Evolutionary conservation across 2,797 vertebrate genomes (phyloP).

Genomic region (Myiotriccus ornatus): DNA sequence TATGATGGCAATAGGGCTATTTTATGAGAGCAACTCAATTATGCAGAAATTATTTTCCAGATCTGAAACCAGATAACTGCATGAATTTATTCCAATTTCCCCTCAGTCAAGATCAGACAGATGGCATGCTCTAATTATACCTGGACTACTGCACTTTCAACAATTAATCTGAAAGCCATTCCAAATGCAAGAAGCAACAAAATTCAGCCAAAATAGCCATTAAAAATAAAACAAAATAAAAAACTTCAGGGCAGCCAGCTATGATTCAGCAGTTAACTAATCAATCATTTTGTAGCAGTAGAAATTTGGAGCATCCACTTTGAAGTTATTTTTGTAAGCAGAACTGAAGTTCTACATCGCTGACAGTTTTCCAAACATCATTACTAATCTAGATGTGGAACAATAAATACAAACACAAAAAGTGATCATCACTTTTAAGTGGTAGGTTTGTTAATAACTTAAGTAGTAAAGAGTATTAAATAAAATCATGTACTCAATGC

Average conservation of each 20-base stretch:
- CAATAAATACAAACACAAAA: neutral
- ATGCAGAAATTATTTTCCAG: conserved; percentile 40
- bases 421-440: neutral
- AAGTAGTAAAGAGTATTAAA: neutral
- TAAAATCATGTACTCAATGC: neutral
- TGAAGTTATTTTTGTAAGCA: neutral
- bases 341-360: neutral
- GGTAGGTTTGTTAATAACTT: neutral
- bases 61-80: conserved; percentile 27
- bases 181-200: neutral
- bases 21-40: conserved; percentile 36
- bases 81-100: conserved; percentile 34
- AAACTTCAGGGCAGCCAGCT: neutral
- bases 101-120: conserved; percentile 30
- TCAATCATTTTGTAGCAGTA: neutral
- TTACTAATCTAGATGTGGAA: neutral
- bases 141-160: conserved; percentile 27
- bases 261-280: neutral
- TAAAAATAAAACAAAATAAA: neutral
- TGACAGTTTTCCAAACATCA: neutral
- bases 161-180: conserved; percentile 23
- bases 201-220: neutral
- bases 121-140: conserved; percentile 49
- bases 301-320: neutral
- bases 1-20: neutral